These are phyloP conservation scores for Tragelaphus scriptus DNA, from an alignment of 2,113 vertebrate species.

Conservation along the genomic window DNA sequence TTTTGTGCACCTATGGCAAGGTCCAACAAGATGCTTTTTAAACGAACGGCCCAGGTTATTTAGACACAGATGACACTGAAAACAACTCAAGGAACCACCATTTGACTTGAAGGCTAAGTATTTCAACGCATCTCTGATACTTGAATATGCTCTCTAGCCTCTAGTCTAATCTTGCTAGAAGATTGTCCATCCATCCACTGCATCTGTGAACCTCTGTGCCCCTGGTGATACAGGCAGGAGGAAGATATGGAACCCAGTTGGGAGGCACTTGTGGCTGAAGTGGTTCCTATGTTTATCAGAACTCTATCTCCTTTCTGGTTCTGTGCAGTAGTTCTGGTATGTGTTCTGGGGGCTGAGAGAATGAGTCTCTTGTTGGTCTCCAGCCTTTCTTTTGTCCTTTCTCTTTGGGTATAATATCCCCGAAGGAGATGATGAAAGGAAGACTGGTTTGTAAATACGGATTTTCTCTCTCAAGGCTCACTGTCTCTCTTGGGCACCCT, in stretches of 20 bases:
- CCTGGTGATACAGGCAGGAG: too few relatives aligned
- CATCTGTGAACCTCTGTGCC: neutral
- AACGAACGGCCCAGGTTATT: neutral
- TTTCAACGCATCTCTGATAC: neutral
- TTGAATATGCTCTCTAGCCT: neutral
- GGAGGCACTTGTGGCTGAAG: neutral
- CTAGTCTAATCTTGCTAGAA: neutral
- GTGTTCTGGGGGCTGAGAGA: neutral
- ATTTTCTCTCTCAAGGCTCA: neutral
- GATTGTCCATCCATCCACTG: neutral
- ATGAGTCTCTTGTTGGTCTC: neutral
- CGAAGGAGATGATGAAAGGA: neutral
- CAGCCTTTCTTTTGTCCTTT: neutral
- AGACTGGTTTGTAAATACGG: neutral
- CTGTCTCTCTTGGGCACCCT: neutral
- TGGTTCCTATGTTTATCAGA: neutral
- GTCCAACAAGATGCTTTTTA: neutral
- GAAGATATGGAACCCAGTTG: neutral
- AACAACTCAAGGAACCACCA: neutral
- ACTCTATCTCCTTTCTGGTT: neutral
- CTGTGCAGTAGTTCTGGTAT: neutral
- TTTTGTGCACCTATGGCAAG: neutral
- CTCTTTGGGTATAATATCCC: neutral
- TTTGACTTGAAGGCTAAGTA: neutral
- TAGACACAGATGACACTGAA: neutral